Base-by-base conservation (phyloP, 2,797 vertebrate species). In the Cirrhinus mrigala region DNA sequence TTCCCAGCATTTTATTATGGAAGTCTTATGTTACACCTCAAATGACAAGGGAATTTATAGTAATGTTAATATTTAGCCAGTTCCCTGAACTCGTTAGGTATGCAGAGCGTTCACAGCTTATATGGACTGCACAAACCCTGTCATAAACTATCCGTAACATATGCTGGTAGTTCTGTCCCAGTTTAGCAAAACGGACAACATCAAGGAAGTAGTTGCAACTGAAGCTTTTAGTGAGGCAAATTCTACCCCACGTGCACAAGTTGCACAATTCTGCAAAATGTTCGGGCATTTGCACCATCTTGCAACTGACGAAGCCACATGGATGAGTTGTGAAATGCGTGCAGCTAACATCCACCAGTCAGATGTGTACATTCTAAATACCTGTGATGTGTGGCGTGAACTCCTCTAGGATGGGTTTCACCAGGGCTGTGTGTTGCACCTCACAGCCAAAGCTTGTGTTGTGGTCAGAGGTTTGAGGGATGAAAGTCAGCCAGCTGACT, bases 361-460 rank as follows among this genome's bases (percentile, higher is more conserved):
- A 46, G 20, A 37, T 12, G 18, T 54, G 22, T 40, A 16, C 2
- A 79, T 50, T 79, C 3, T 52, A 46, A 74, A 73, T 86, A 96
- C 95, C 85, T 27, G 91, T 94, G 58, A 95, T 87, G 60, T 90
- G 94, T 48, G 94, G 90, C 10, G 73, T 89, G 84, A 96, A 94
- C 75, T 92, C 85, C 85, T 88, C 18, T n/a, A 46, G 48, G 12
- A 90, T 78, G 44, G 90, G 88, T 8, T 91, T 87, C 46, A 86
- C 1, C 56, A 75, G 85, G 27, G 91, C 90, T 3, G 33, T 78
- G 70, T 96, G 95, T 2, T 69, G 92, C 74, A 95, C 94, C 88
- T 84, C 89, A 85, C 95, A 96, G 85, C 92, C 88, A 76, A 93
- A 96, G 78, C 93, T 95, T 46, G 82, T 87, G 52, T 95, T 95